Evolutionary conservation across 2,888 invertebrate species (phyloP), one percentile per base, ranked within the genome.

Genomic region (Tanytarsus gracilentus): DNA sequence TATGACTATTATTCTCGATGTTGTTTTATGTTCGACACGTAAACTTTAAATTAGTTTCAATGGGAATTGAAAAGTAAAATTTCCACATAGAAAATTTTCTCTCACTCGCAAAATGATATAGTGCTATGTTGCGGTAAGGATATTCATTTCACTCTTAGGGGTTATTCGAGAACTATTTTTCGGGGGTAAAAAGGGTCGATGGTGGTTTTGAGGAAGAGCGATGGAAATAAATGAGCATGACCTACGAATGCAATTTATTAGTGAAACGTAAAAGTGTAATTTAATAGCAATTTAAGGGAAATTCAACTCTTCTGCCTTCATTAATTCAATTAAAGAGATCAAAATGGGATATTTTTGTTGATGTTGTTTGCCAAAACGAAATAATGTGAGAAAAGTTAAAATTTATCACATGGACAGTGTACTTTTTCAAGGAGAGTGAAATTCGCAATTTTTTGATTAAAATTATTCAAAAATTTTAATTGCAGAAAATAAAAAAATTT

Each of bases 31-130:
- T n/a, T n/a, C 44, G 23, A 53, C 33, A 33, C 53, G 53, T 53
- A 33, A 53, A 53, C 33, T 53, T 53, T 53, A 53, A 53, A 53
- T 53, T 53, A 53, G 53, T 53, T 53, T 53, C 53, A n/a, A 53
- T 30, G 53, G 53, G 53, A 53, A 53, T 53, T 53, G 33, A 23
- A 36, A 6, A 14, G 30, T 18, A 30, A 27, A 50, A 50, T 16
- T 6, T 5, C 16, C 50, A 26, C 14, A 39, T 39, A 18, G 18
- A 23, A 44, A 18, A 6, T n/a, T n/a, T n/a, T n/a, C n/a, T n/a
- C n/a, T n/a, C n/a, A n/a, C n/a, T n/a, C n/a, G n/a, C n/a, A 18
- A 44, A 44, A 53, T 53, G 33, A 30, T 53, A 21, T 30, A 52
- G 30, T 30, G 52, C 21, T 52, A 14, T 52, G 44, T 52, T 52